Base-by-base conservation (phyloP, 2,113 vertebrate genomes). In the Neotoma lepida region DNA sequence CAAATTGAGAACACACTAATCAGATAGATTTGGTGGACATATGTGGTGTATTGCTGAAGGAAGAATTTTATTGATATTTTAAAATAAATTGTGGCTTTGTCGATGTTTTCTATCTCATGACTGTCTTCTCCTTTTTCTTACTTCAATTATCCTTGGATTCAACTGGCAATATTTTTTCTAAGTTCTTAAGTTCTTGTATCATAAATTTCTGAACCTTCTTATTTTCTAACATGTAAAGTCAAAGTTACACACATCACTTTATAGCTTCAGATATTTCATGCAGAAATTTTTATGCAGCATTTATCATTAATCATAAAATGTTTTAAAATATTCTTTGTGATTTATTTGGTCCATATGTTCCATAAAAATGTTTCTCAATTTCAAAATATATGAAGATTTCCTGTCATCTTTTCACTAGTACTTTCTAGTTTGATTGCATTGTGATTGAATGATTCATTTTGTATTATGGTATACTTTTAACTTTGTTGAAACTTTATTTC, bases 331-430 rank as follows among this genome's bases (percentile, higher is more conserved):
- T 93, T 20, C 63, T 64, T 63, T 86, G 44, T 80, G 80, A 58
- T 70, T 76, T 49, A 84, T 92, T 22, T 85, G 61, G 54, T 20
- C 24, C 35, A 87, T 77, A 73, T 56, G 46, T 63, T 80, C 44
- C 46, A 81, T 86, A 46, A 90, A 90, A 95, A 86, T 90, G n/a
- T 85, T 89, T 85, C 49, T 88, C 18, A 89, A 61, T 77, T 92
- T 95, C 26, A 96, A 91, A 84, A 88, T 39, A 71, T 22, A 78
- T 20, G 18, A 41, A 2, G 9, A 71, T 63, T 84, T 71, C 46
- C n/a, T 49, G 20, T 77, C 74, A 44, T 24, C 15, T 41, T 88
- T 77, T 96, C 58, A 4, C 71, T 88, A n/a, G 13, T 78, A n/a
- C 4, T 46, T 80, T 92, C 35, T 44, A 84, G 39, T 41, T 84